phyloP scores from a whole-genome alignment of 2,888 invertebrate species.

The Deroplatys truncata region DNA sequence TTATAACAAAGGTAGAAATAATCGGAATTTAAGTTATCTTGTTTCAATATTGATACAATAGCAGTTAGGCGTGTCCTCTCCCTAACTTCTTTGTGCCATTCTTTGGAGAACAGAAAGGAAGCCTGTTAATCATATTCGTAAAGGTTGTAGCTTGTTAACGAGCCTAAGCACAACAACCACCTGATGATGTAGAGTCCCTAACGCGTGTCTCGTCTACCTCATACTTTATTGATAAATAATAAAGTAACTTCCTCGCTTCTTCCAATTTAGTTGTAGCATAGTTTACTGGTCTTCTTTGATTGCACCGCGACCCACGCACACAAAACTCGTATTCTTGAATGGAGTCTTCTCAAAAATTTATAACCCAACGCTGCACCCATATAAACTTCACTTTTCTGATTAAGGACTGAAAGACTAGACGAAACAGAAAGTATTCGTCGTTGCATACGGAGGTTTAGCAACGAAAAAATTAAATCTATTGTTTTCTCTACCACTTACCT shows the following conservation, averaged over 20 bases:
- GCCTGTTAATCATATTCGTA: slow-evolving; percentile 2
- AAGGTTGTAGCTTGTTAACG: slow-evolving; percentile 3
- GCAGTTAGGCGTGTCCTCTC: not conserved
- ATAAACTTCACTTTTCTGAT: no score
- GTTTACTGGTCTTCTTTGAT: not conserved
- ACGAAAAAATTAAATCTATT: no score
- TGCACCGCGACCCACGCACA: not conserved
- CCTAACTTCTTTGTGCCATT: not conserved
- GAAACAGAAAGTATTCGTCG: no score
- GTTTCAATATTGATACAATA: not conserved
- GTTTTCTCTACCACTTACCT: no score
- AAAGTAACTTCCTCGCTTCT: not conserved
- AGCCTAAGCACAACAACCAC: not conserved
- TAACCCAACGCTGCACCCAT: not conserved
- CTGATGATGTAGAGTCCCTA: not conserved
- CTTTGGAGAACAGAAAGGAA: not conserved
- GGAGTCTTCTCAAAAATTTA: not conserved
- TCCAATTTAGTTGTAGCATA: not conserved
- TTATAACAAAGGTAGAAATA: no score
- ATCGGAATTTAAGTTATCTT: not conserved
- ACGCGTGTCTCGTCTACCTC: not conserved
- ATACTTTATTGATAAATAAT: not conserved
- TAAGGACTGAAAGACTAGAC: no score
- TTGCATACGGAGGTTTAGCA: no score
- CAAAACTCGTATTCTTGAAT: not conserved